Conservation (phyloP, 1,140 invertebrate species). For the Drosophila repleta region DNA sequence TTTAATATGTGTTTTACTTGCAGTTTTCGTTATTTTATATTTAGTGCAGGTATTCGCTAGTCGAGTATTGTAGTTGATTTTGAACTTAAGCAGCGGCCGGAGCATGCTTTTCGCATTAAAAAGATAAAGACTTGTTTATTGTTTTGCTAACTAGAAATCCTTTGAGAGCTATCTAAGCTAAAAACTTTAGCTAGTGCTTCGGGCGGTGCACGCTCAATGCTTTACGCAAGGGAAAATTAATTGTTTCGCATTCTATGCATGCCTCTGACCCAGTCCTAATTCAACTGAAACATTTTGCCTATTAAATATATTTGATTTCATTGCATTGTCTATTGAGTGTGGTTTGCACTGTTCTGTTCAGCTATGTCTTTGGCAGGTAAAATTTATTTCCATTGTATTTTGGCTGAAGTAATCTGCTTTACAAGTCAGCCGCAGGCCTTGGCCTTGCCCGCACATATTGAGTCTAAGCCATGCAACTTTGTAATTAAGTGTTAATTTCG, state of each 20-base stretch:
- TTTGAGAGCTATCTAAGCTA: background rate
- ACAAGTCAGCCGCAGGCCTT: conserved; percentile 6
- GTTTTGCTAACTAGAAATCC: background rate
- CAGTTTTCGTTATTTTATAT: too few relatives aligned
- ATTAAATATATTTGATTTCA: conserved; percentile 25
- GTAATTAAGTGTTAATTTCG: background rate
- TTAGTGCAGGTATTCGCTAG: background rate
- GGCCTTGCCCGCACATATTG: background rate
- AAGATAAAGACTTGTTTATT: conserved; percentile 3
- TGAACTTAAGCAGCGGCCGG: background rate
- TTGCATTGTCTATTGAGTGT: conserved; percentile 4
- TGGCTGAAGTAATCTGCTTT: background rate
- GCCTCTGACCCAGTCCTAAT: background rate
- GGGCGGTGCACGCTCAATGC: background rate
- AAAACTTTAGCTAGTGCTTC: background rate
- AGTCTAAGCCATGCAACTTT: background rate
- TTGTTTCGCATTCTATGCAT: background rate
- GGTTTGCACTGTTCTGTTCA: conserved; percentile 18
- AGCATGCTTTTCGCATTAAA: background rate
- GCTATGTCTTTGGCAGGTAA: conserved; percentile 32
- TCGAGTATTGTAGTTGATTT: background rate
- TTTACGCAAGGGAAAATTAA: background rate
- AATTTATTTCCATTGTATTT: conserved; percentile 2
- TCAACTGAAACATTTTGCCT: conserved; percentile 6
- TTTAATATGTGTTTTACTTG: too few relatives aligned